Conservation (phyloP, 2,113 vertebrate species). For the Prionailurus bengalensis region DNA sequence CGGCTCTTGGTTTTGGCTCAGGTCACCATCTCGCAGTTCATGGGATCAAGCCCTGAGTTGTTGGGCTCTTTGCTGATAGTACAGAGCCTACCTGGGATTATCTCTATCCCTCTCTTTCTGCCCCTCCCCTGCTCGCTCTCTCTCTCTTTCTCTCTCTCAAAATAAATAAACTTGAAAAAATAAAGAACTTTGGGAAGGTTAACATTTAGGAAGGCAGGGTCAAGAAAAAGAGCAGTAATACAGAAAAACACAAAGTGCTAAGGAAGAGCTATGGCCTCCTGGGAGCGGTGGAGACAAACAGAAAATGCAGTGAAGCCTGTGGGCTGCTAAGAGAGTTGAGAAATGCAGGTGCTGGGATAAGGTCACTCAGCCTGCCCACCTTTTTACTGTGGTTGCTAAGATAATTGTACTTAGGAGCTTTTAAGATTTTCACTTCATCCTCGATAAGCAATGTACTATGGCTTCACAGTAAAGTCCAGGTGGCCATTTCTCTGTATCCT, state of each 20-base stretch:
- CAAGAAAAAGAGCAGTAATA: neutral
- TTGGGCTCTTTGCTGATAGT: no score
- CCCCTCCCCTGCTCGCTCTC: no score
- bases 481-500: neutral
- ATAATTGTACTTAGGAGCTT: neutral
- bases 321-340: neutral
- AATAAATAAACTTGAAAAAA: no score
- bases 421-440: neutral
- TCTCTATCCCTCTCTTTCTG: no score
- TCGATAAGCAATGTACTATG: neutral
- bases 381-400: neutral
- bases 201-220: neutral
- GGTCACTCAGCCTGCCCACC: neutral
- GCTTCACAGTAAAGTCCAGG: neutral
- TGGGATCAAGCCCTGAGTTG: no score
- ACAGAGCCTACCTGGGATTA: no score
- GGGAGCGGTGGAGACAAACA: neutral
- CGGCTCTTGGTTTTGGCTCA: no score
- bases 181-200: neutral
- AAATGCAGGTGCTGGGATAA: fast-evolving
- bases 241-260: neutral
- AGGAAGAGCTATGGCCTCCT: neutral
- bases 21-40: no score
- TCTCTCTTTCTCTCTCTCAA: no score
- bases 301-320: neutral